Evolutionary conservation across 1,140 invertebrate genomes (phyloP), one percentile per base, ranked within the genome.

Genomic region (Tetraneura akinire): DNA sequence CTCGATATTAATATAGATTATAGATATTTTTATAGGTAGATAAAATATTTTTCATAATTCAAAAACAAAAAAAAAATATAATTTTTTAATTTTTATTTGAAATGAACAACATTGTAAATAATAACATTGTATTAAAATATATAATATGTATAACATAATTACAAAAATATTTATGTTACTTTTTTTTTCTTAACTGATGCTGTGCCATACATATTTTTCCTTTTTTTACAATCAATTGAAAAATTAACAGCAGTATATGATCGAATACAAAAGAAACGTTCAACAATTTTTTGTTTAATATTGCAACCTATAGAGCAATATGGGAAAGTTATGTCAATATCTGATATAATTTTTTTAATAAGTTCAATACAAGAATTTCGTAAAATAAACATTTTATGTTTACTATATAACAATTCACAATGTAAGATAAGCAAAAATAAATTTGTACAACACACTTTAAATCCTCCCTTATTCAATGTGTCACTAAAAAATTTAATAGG

Each of bases 241-340:
- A 62, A 62, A 32, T 32, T 62, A 2, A 62, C 57, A 18, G 26
- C 57, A 62, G 57, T 18, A 62, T 62, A 62, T 62, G 26, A 62
- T 18, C 26, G 5, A 32, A 62, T 62, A 32, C 26, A 62, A 32
- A 62, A 62, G 16, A 62, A 62, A 29, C 26, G 26, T 60, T 60
- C 57, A 14, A 60, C 57, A 29, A 60, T 60, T 6, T 29, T 60
- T 60, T 60, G 23, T 60, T 60, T 60, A 3, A 60, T 60, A 29
- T 26, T 60, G 13, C 57, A 60, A 29, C 26, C 57, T 60, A 29
- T 29, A 16, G 10, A 60, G 23, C 57, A 60, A 3, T 16, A 29
- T 29, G 57, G 23, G 3, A 60, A 60, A 29, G 26, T 60, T 29
- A 60, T 29, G 16, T 29, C 23, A 14, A 29, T 29, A 60, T 60